phyloP scores from a whole-genome alignment of 2,113 vertebrate species.

The Rhodinocichla rosea region DNA sequence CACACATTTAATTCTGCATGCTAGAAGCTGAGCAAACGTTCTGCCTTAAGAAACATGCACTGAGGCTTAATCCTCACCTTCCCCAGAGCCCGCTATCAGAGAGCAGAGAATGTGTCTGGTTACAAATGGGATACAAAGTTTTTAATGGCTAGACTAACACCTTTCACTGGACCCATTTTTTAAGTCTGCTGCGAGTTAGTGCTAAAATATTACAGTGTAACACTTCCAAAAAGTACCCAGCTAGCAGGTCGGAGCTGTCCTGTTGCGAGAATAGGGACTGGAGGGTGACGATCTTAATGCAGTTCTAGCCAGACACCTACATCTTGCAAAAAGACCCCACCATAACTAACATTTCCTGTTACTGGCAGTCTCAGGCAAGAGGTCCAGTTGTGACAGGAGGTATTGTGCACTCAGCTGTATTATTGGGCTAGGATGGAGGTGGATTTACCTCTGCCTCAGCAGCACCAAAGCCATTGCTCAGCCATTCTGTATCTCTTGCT shows the following conservation, averaged over 20 bases:
- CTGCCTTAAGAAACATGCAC: not conserved
- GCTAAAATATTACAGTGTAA: not conserved
- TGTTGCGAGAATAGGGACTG: not conserved
- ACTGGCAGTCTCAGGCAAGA: not conserved
- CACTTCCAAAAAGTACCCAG: not conserved
- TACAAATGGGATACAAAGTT: not conserved
- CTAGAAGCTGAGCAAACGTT: not conserved
- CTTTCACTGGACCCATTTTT: not conserved
- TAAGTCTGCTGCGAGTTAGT: not conserved
- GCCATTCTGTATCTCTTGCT: not conserved
- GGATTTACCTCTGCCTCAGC: not conserved
- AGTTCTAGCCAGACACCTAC: not conserved
- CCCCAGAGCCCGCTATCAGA: not conserved
- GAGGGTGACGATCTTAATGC: rapidly evolving
- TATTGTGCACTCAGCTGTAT: not conserved
- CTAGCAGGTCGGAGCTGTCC: not conserved
- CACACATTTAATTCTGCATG: not conserved
- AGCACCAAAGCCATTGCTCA: not conserved
- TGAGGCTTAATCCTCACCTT: not conserved
- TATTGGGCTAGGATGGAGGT: not conserved
- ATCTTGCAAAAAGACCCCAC: not conserved
- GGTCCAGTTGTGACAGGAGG: not conserved
- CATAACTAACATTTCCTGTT: not conserved
- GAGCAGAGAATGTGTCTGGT: not conserved
- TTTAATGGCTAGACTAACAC: not conserved